Evolutionary conservation across 1,140 invertebrate species (phyloP), one percentile per base, ranked within the genome.

Genomic region (Cotesia typhae): DNA sequence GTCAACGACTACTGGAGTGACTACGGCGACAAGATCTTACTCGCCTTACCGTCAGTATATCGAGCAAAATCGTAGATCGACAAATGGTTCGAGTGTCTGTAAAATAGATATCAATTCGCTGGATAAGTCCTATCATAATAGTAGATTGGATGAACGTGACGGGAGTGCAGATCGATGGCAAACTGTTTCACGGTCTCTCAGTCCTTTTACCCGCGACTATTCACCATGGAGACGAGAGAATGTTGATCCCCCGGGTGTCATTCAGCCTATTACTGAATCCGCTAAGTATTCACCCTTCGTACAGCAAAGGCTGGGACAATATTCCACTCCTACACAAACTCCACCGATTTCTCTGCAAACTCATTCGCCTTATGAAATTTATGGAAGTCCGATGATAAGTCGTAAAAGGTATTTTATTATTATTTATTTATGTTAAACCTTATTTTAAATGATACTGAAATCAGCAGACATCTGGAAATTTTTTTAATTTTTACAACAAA

Each of bases 151-250:
- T 0, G 80, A 86, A 20, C 79, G 79, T 6, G 82, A 86, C 4
- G 67, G 64, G 10, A 80, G 76, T 38, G 77, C 74, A 12, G 85
- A 87, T 63, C 76, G 81, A 69, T 86, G 84, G 84, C 82, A 83
- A 67, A 75, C 59, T 55, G 78, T 74, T 1, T 82, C 84, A n/a
- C 76, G 85, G 57, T 87, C 86, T 0, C 61, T 86, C 20, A 87
- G 86, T 67, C 86, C 86, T 0, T 85, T 86, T 51, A 74, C 83
- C 1, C 75, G 85, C 10, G 86, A 87, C 68, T 87, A 87, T 69
- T 87, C 86, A 17, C 86, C 86, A 1, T 87, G 86, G 86, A 78
- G 86, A 53, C 79, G 86, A 6, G 86, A 87, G 70, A 87, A 87
- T 57, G 84, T 87, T 14, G 85, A 87, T 78, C 84, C 84, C 20